phyloP scores from a whole-genome alignment of 2,797 vertebrate species.

The Crocodylus rhombifer region DNA sequence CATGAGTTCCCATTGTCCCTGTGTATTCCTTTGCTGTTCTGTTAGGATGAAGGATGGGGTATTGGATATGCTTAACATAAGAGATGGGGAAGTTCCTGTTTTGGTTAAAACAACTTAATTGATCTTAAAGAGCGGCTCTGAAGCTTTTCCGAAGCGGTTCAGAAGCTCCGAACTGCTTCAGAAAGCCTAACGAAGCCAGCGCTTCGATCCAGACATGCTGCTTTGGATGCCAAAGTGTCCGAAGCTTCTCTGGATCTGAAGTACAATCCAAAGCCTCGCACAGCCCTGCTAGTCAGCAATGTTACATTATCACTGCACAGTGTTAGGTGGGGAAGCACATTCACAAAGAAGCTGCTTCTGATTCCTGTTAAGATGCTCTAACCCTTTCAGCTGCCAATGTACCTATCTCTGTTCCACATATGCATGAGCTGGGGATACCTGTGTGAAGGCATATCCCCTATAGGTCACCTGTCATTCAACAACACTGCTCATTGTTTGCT shows the following conservation, averaged over 20 bases:
- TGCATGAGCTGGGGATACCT: background rate
- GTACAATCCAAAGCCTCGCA: too few relatives aligned
- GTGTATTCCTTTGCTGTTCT: too few relatives aligned
- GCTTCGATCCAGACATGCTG: too few relatives aligned
- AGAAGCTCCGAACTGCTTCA: too few relatives aligned
- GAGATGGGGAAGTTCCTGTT: conserved; percentile 33
- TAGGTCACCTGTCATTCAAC: background rate
- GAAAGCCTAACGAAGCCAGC: too few relatives aligned
- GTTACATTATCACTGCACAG: too few relatives aligned
- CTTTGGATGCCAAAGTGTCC: too few relatives aligned
- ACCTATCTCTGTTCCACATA: background rate
- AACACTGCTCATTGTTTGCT: background rate
- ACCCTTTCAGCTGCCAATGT: background rate
- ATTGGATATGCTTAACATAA: conserved; percentile 11
- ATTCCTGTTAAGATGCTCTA: background rate
- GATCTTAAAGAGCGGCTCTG: conserved; percentile 52
- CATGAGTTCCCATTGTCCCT: too few relatives aligned
- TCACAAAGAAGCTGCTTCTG: background rate
- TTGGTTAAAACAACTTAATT: conserved; percentile 68
- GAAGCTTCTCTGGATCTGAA: too few relatives aligned
- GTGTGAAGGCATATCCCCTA: background rate
- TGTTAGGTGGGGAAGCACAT: too few relatives aligned
- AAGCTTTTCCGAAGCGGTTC: too few relatives aligned
- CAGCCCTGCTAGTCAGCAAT: too few relatives aligned
- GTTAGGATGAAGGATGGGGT: conserved; percentile 28